Conservation (phyloP, 2,888 invertebrate species). For the Rutpela maculata region DNA sequence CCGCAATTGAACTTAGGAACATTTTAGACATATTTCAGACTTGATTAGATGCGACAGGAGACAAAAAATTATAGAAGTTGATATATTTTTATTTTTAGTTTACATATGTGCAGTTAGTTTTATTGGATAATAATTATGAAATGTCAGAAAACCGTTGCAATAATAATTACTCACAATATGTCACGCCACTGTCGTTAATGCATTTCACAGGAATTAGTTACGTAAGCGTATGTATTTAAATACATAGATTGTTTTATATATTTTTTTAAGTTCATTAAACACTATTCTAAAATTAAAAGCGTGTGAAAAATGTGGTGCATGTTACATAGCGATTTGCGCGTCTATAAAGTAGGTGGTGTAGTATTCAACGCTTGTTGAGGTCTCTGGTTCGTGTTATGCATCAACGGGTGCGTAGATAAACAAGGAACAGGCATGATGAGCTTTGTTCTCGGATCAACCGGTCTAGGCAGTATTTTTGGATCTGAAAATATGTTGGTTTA, state of each 20-base stretch:
- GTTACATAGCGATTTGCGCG: background rate
- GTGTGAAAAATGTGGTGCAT: background rate
- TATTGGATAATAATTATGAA: background rate
- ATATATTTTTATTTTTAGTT: too few species aligned
- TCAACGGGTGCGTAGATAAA: background rate
- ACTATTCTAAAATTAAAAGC: slow-evolving; percentile 16
- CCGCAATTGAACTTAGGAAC: too few species aligned
- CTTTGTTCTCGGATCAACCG: background rate
- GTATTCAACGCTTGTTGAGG: too few species aligned
- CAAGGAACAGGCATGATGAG: background rate
- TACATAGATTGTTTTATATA: background rate
- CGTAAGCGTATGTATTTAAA: background rate
- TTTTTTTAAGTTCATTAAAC: slow-evolving; percentile 8
- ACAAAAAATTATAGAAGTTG: too few species aligned
- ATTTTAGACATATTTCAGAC: too few species aligned
- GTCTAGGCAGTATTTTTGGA: background rate
- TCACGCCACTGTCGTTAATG: background rate
- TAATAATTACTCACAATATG: background rate
- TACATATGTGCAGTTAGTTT: too few species aligned
- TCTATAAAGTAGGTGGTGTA: background rate
- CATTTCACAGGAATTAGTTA: slow-evolving; percentile 1
- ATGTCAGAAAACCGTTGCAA: background rate
- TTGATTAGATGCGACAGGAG: too few species aligned
- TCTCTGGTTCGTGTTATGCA: background rate
- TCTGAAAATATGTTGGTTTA: too few species aligned